Evolutionary conservation across 2,797 vertebrate species (phyloP).

Genomic region (Fratercula arctica): DNA sequence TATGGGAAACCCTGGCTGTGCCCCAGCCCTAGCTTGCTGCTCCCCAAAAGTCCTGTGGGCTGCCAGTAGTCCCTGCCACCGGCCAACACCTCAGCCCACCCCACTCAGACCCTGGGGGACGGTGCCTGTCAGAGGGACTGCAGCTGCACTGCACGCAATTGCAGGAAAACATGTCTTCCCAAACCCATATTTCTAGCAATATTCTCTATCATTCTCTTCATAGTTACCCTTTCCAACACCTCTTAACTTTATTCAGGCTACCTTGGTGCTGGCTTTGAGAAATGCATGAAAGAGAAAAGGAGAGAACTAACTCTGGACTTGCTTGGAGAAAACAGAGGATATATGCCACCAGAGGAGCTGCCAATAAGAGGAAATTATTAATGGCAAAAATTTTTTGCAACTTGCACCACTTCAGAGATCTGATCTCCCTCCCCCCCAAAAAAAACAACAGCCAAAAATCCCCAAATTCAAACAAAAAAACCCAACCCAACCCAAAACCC

Average conservation of each 20-base stretch:
- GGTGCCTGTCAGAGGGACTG: background rate
- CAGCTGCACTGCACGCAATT: accelerated
- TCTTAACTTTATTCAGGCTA: background rate
- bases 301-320: background rate
- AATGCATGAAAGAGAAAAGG: background rate
- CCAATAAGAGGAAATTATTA: background rate
- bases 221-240: background rate
- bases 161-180: background rate
- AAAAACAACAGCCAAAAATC: background rate
- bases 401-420: background rate
- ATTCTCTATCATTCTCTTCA: background rate
- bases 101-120: background rate
- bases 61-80: background rate
- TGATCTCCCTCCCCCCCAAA: accelerated
- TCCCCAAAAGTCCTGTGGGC: background rate
- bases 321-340: background rate
- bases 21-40: accelerated
- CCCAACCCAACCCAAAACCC: background rate
- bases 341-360: background rate
- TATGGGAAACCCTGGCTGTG: background rate
- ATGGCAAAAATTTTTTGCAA: background rate
- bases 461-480: background rate
- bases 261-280: background rate
- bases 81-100: accelerated
- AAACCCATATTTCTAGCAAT: background rate